Conservation (phyloP, 2,888 invertebrate genomes). For the Therioaphis trifolii region DNA sequence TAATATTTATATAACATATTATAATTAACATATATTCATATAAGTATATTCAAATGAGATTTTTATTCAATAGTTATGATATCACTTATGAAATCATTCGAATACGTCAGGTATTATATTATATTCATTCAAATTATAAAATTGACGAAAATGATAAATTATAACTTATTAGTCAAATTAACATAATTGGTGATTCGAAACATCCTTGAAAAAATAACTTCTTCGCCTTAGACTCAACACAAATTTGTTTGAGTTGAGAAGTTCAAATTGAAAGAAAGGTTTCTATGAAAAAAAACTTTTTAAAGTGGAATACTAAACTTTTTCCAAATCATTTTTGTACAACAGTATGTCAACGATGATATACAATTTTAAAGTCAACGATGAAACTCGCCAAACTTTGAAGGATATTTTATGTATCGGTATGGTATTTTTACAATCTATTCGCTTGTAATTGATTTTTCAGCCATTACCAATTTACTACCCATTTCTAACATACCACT, state of each 20-base stretch:
- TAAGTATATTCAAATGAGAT: no score
- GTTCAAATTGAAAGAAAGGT: neutral
- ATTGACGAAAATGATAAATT: no score
- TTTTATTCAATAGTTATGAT: no score
- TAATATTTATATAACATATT: no score
- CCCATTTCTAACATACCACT: neutral
- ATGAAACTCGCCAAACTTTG: no score
- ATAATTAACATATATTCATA: no score
- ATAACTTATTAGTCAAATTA: no score
- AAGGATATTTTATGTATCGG: no score
- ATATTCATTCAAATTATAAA: no score
- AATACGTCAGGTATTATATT: no score
- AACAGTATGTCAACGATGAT: no score
- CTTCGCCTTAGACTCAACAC: neutral
- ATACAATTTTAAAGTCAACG: neutral
- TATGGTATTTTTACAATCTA: neutral
- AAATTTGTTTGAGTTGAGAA: neutral
- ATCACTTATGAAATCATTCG: no score
- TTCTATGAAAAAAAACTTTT: neutral
- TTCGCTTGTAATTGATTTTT: conserved; percentile 20
- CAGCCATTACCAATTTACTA: neutral
- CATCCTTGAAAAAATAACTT: neutral
- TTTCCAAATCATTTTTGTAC: neutral
- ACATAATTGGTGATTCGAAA: neutral
- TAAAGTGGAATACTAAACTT: neutral